Conservation (phyloP, 1,140 invertebrate genomes). For the Ostrea denselamellosa region DNA sequence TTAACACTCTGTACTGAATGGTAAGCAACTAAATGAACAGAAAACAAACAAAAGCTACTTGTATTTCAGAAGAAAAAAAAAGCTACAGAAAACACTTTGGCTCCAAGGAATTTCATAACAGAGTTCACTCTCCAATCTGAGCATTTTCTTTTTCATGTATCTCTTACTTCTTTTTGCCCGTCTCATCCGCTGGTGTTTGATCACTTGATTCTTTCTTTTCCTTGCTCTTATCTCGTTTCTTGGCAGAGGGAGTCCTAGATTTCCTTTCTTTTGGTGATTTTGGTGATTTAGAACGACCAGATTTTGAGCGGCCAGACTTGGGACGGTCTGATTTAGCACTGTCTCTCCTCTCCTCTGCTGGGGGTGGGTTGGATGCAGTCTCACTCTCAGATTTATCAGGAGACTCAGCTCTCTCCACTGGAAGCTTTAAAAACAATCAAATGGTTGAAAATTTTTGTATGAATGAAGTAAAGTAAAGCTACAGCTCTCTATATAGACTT, state of each 20-base stretch:
- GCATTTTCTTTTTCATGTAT: not conserved
- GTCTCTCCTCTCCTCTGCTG: constrained; percentile 55
- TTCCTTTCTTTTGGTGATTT: constrained; percentile 69
- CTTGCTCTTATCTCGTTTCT: constrained; percentile 69
- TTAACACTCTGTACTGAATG: not conserved
- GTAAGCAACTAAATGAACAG: not conserved
- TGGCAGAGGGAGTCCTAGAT: constrained; percentile 71
- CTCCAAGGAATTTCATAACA: not conserved
- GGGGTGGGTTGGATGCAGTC: constrained; percentile 50
- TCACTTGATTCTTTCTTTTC: constrained; percentile 65
- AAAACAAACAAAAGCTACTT: not conserved
- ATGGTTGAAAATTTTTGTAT: too few species aligned
- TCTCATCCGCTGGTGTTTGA: constrained; percentile 51
- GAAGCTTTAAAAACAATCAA: constrained; percentile 59
- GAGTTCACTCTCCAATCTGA: not conserved
- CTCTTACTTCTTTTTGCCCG: constrained; percentile 50
- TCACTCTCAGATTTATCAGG: constrained; percentile 64
- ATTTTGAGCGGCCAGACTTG: constrained; percentile 63
- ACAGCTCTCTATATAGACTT: too few species aligned
- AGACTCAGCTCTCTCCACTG: constrained; percentile 67
- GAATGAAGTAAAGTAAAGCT: too few species aligned
- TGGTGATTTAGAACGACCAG: constrained; percentile 61
- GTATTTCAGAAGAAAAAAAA: too few species aligned
- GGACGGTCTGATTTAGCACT: constrained; percentile 61
- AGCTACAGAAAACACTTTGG: not conserved